A percentile compares a stretch with the other conserved stretches of the same genome.
Evolutionary conservation across 53 echinoderm and acorn worm species (phyloP).

Genomic region (Antedon mediterranea): DNA sequence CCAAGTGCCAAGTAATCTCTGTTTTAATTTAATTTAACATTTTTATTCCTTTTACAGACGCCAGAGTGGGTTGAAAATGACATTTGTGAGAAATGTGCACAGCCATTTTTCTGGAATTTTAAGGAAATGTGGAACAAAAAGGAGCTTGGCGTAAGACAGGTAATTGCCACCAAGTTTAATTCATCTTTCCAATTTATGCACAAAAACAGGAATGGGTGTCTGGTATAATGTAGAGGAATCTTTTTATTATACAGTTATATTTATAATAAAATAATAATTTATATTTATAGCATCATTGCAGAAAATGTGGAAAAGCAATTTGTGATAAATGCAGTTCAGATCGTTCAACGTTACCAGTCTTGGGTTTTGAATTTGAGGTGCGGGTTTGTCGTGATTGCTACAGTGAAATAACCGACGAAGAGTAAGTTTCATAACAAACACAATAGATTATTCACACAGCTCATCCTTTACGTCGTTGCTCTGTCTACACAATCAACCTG

Average conservation of each 20-base stretch:
- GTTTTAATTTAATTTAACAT: too few relatives aligned
- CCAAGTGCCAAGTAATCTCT: too few relatives aligned
- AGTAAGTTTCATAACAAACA: constrained; percentile 38
- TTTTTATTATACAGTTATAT: too few relatives aligned
- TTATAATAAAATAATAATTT: neutral
- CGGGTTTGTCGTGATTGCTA: constrained; percentile 66
- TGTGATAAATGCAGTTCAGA: constrained; percentile 70
- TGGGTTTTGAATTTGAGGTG: constrained; percentile 97
- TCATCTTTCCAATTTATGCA: neutral
- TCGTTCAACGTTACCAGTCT: constrained; percentile 54
- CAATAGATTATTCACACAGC: neutral
- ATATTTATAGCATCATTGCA: constrained; percentile 72
- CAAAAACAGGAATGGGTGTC: neutral
- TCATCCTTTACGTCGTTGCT: neutral
- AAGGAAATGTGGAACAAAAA: constrained; percentile 95
- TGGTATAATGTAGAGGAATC: too few relatives aligned
- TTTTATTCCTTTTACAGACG: constrained; percentile 32
- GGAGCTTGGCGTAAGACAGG: constrained; percentile 89
- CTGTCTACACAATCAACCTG: too few relatives aligned
- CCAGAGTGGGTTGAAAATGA: constrained; percentile 94
- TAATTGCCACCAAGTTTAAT: constrained; percentile 4
- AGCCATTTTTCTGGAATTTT: constrained; percentile 98
- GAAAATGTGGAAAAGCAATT: constrained; percentile 82
- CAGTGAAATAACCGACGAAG: constrained; percentile 64
- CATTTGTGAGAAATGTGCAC: constrained; percentile 78